Conservation (phyloP, 2,797 vertebrate genomes). For the Hapalemur alaotrensis region DNA sequence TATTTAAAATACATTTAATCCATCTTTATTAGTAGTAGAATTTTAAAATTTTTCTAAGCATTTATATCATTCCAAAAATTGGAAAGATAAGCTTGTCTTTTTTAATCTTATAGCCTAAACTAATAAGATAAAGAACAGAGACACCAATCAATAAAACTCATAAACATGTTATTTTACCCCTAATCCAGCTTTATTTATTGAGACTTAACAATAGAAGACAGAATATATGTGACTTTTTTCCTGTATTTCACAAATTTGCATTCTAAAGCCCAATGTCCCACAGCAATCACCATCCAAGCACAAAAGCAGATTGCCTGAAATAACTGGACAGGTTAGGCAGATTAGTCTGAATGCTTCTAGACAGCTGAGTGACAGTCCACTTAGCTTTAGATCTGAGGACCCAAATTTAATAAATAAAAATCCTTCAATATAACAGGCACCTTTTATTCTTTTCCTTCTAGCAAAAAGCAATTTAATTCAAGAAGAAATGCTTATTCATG, state of each 20-base stretch:
- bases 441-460: constrained; percentile 45
- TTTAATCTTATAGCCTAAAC: background rate
- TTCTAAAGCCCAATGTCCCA: constrained; percentile 52
- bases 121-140: constrained; percentile 9
- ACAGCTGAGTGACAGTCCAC: constrained; percentile 52
- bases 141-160: background rate
- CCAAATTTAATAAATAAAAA: constrained; percentile 54
- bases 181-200: background rate
- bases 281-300: constrained; percentile 36
- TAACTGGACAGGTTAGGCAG: constrained; percentile 20
- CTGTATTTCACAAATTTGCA: constrained; percentile 19
- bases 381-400: constrained; percentile 44
- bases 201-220: background rate
- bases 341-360: constrained; percentile 16
- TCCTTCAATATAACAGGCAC: constrained; percentile 4
- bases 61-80: background rate
- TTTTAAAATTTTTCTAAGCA: constrained; percentile 24
- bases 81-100: background rate
- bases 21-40: background rate
- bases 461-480: constrained; percentile 30
- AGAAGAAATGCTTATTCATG: background rate
- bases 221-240: background rate
- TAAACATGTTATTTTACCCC: background rate
- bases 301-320: constrained; percentile 50
- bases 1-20: constrained; percentile 19